Conservation (phyloP, 1,140 invertebrate species). For the Bombus fervidus region DNA sequence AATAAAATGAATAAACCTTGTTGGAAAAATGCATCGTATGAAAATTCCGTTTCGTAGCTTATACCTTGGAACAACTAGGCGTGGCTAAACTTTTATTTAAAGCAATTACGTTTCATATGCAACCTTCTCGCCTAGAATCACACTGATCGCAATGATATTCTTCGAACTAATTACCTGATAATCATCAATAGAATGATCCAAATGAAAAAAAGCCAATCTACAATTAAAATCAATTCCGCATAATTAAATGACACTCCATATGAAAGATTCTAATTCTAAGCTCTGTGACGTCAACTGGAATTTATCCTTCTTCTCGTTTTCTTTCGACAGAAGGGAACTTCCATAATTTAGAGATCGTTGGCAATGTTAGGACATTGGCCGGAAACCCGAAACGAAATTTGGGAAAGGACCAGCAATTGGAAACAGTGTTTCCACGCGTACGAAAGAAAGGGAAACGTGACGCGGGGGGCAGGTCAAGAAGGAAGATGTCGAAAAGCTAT, state of each 20-base stretch:
- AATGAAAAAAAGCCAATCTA: not conserved
- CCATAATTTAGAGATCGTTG: not conserved
- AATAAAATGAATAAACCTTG: no score
- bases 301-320: not conserved
- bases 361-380: not conserved
- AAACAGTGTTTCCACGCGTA: not conserved
- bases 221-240: not conserved
- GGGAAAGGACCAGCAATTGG: not conserved
- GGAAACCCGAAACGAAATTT: constrained; percentile 5
- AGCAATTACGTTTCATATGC: no score
- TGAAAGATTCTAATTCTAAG: not conserved
- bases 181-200: no score
- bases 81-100: no score
- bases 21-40: no score
- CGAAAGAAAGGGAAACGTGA: not conserved
- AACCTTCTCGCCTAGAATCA: no score
- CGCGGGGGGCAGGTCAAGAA: constrained; percentile 27
- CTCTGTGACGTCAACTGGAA: not conserved
- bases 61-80: no score
- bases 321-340: not conserved
- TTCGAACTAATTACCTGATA: no score
- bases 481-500: constrained; percentile 39
- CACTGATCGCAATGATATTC: no score
- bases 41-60: no score
- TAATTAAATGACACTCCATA: not conserved